Evolutionary conservation across 2,888 invertebrate species (phyloP).

Genomic region (Gortyna flavago): DNA sequence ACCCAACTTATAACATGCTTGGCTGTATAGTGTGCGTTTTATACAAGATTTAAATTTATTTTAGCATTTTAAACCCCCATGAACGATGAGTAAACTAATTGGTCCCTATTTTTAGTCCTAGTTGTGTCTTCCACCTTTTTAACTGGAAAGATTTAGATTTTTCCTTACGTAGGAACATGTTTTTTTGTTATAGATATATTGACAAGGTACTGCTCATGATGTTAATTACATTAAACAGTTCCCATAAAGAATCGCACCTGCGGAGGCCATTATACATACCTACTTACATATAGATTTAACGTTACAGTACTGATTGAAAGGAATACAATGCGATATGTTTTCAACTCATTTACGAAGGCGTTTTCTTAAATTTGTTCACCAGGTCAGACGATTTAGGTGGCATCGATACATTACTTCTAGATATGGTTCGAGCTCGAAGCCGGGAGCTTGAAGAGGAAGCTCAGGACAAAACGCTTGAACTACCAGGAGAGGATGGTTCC

Average conservation of each 20-base stretch:
- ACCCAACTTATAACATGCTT: not conserved
- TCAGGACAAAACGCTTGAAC: slow-evolving; percentile 74
- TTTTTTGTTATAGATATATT: not conserved
- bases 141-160: not conserved
- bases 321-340: not conserved
- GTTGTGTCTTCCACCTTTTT: not conserved
- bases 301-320: not conserved
- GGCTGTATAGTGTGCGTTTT: not conserved
- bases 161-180: not conserved
- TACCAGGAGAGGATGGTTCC: slow-evolving; percentile 75
- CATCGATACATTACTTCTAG: slow-evolving; percentile 79
- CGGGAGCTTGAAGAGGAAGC: slow-evolving; percentile 76
- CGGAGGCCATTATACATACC: not conserved
- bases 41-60: not conserved
- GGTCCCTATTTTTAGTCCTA: not conserved
- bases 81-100: not conserved
- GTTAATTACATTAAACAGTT: not conserved
- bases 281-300: not conserved
- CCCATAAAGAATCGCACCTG: not conserved
- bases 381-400: slow-evolving; percentile 72
- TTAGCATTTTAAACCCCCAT: not conserved
- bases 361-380: slow-evolving; percentile 1
- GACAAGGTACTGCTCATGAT: not conserved
- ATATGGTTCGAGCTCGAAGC: slow-evolving; percentile 83
- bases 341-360: not conserved